Evolutionary conservation across 2,113 vertebrate species (phyloP), one percentile per base, ranked within the genome.

Genomic region (Lethenteron reissneri): DNA sequence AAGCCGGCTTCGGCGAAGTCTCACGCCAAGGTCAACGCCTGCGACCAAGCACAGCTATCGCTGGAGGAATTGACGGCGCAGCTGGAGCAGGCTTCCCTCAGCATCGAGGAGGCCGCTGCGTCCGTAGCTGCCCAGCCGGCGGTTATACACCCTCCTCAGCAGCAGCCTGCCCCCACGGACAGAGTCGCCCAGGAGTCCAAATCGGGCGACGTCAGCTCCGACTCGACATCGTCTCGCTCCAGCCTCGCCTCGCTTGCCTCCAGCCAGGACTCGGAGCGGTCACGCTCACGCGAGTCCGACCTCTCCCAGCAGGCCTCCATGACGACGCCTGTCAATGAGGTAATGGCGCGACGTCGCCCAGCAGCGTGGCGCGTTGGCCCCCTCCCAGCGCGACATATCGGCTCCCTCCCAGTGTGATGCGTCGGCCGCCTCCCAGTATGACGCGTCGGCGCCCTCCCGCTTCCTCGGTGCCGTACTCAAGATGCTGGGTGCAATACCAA

Each of bases 41-140:
- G 41, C 41, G 41, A 41, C 41, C 41, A 41, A 41, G 41, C 41
- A 41, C n/a, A 68, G 64, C 64, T 68, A 68, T 97, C 94, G 69
- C 79, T 99, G 79, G 94, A 95, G 57, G 94, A 99, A 77, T 95
- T 99, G 83, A 95, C 92, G 57, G 89, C 91, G 4, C 92, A 96
- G 76, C 79, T 99, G 77, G 94, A 99, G 77, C 88, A 88, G 79
- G 94, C 94, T 10, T 97, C 94, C 2, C 77, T 91, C 77, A 99
- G 91, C 79, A 97, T 99, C 92, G 92, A 97, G n/a, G 89, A 97
- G 75, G 94, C 91, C 2, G 94, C 91, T 17, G 64, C 64, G 25
- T n/a, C 64, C 11, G 64, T 68, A 25, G 64, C 64, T 17, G n/a
- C 64, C 25, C 64, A 68, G 25, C 64, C 64, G n/a, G n/a, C 64